Percentiles rank a stretch among this genome's conserved stretches.
Evolutionary conservation across 2,113 vertebrate species (phyloP).

Genomic region (Alouatta palliata): DNA sequence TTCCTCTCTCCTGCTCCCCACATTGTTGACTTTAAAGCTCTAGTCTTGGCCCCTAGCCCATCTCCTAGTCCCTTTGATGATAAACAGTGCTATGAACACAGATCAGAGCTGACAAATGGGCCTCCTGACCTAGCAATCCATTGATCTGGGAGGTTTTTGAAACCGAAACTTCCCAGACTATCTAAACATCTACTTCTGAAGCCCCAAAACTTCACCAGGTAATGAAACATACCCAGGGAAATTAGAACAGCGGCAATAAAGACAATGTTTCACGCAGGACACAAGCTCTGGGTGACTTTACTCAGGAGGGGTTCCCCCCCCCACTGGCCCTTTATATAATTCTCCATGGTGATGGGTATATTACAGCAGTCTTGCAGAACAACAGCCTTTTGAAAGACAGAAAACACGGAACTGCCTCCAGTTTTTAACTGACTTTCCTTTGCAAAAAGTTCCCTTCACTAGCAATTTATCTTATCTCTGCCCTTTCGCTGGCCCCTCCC

Average conservation of each 20-base stretch:
- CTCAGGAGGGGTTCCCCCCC: neutral
- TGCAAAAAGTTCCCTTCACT: neutral
- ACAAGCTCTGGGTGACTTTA: neutral
- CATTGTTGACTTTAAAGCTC: neutral
- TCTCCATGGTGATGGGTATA: accelerated
- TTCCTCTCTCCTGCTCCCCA: too few species aligned
- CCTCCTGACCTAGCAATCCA: neutral
- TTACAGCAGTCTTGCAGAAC: accelerated
- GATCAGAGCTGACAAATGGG: neutral
- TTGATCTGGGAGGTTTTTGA: neutral
- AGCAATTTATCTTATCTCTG: neutral
- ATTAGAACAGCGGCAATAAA: neutral
- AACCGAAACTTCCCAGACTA: neutral
- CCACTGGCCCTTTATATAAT: neutral
- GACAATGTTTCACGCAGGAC: neutral
- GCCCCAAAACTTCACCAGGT: neutral
- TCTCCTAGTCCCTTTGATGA: neutral
- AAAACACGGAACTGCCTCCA: accelerated
- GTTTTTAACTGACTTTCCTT: neutral
- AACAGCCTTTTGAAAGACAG: neutral
- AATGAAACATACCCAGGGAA: neutral
- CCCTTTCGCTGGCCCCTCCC: neutral
- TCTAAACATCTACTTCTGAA: neutral
- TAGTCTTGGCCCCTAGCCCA: neutral
- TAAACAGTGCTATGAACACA: neutral